A percentile compares a stretch with the other conserved stretches of the same genome.
phyloP scores from a whole-genome alignment of 2,113 vertebrate species.

The Carettochelys insculpta region DNA sequence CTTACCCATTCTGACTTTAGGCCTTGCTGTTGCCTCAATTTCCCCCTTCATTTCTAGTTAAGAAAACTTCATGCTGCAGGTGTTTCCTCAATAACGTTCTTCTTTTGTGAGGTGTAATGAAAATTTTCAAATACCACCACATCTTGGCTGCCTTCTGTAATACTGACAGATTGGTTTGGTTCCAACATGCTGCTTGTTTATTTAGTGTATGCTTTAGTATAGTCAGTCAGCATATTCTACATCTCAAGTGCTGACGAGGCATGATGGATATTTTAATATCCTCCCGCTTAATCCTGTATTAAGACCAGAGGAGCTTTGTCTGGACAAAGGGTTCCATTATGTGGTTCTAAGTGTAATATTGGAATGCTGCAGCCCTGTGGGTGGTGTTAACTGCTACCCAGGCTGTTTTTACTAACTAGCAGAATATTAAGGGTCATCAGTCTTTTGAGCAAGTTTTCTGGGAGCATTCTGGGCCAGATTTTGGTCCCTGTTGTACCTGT shows the following conservation, averaged over 20 bases:
- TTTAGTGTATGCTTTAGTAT: fast-evolving
- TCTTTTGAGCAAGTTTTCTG: background rate
- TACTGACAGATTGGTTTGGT: background rate
- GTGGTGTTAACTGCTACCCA: background rate
- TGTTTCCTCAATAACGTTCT: background rate
- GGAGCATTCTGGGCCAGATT: background rate
- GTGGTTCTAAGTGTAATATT: background rate
- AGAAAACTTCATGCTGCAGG: background rate
- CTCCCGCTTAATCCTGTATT: background rate
- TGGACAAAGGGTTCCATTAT: fast-evolving
- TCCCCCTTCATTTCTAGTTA: background rate
- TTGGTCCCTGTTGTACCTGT: background rate
- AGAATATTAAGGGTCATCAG: background rate
- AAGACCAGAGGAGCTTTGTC: background rate
- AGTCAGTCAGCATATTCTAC: background rate
- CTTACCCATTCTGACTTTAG: background rate
- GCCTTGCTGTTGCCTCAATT: background rate
- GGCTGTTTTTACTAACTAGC: background rate
- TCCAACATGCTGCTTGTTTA: background rate
- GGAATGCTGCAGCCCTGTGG: background rate
- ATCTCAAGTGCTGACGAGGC: background rate
- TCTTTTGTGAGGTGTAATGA: background rate
- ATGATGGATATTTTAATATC: background rate
- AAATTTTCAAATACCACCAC: background rate
- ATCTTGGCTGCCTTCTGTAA: background rate